Evolutionary conservation across 2,113 vertebrate species (phyloP).

Genomic region (cattle (Bos taurus)): ARS-UCD2.0 NC_037342.1:62604501-62605000

Average conservation of each 20-base stretch:
- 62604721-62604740: background rate
- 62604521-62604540: background rate
- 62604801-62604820: background rate
- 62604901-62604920: rapidly evolving
- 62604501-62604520: background rate
- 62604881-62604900: background rate
- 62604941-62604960: background rate
- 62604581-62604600: background rate
- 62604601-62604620: background rate
- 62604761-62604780: background rate
- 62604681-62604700: background rate
- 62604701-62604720: background rate
- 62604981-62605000: background rate
- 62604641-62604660: background rate
- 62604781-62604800: background rate
- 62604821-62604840: background rate
- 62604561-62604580: background rate
- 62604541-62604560: background rate
- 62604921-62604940: background rate
- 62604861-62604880: background rate
- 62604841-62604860: background rate
- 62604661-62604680: background rate
- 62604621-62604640: rapidly evolving
- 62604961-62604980: background rate
- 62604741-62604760: background rate